Evolutionary conservation across 2,797 vertebrate species (phyloP).

Genomic region (Dendrocincla fuliginosa): DNA sequence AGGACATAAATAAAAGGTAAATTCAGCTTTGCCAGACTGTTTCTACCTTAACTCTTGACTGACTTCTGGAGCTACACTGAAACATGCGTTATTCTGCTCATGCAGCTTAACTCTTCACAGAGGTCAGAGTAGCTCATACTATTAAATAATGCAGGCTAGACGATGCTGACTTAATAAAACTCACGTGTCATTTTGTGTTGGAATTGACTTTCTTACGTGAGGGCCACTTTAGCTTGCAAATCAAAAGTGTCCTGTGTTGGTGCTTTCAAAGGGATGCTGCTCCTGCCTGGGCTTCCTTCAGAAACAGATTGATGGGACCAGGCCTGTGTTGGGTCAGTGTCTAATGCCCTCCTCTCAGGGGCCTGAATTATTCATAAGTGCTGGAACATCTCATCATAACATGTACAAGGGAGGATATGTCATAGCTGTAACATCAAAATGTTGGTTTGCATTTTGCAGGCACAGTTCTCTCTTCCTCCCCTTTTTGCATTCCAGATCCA

Average conservation of each 20-base stretch:
- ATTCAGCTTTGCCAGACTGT: background rate
- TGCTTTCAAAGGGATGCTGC: conserved; percentile 41
- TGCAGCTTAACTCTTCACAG: conserved; percentile 69
- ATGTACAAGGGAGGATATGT: background rate
- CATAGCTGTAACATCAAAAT: background rate
- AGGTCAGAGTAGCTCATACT: conserved; percentile 59
- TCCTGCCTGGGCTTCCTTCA: conserved; percentile 45
- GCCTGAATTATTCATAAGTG: conserved; percentile 77
- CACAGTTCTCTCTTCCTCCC: background rate
- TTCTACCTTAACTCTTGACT: conserved; percentile 32
- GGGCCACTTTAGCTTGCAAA: conserved; percentile 69
- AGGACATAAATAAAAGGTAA: background rate
- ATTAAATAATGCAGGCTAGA: conserved; percentile 75
- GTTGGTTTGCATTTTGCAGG: background rate
- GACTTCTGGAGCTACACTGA: background rate
- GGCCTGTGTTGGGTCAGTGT: conserved; percentile 64
- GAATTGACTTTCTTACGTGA: conserved; percentile 75
- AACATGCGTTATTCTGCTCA: conserved; percentile 38
- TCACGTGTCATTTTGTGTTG: conserved; percentile 68
- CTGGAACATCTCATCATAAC: conserved; percentile 36
- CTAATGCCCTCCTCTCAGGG: conserved; percentile 52
- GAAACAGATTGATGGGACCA: conserved; percentile 71
- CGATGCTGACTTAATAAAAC: conserved; percentile 74
- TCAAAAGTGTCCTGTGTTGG: conserved; percentile 60
- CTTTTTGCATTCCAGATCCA: background rate